Percentiles rank a stretch among this genome's conserved stretches.
phyloP scores from a whole-genome alignment of 2,888 invertebrate genomes.

The Euzophera pinguis region DNA sequence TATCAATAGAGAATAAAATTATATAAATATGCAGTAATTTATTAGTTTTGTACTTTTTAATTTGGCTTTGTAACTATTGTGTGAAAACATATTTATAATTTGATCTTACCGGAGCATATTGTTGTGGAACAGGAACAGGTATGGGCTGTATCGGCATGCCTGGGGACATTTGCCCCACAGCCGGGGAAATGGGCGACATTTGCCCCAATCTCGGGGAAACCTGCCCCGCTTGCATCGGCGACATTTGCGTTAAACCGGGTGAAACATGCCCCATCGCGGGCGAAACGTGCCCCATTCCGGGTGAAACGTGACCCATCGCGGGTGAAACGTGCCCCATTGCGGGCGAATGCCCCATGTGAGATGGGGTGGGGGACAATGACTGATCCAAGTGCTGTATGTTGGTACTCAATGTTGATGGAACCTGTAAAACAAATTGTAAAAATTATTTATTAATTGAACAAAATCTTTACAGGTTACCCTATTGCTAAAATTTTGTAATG shows the following conservation, averaged over 20 bases:
- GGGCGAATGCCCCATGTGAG: constrained; percentile 10
- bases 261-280: constrained; percentile 6
- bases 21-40: no score
- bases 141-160: constrained; percentile 13
- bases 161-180: constrained; percentile 1
- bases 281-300: not conserved
- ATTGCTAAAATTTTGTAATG: no score
- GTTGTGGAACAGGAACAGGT: constrained; percentile 20
- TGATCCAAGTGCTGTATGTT: constrained; percentile 4
- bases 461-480: no score
- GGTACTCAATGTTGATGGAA: not conserved
- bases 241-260: constrained; percentile 15
- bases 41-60: no score
- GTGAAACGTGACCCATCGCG: constrained; percentile 15
- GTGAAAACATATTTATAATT: no score
- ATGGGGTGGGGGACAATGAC: not conserved
- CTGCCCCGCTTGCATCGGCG: not conserved
- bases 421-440: not conserved
- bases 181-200: constrained; percentile 17
- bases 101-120: constrained; percentile 24
- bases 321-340: constrained; percentile 17
- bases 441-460: no score
- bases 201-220: constrained; percentile 16
- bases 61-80: no score
- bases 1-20: no score